Base-by-base conservation (phyloP, 2,888 invertebrate genomes). In the Lithophane ornitopus region DNA sequence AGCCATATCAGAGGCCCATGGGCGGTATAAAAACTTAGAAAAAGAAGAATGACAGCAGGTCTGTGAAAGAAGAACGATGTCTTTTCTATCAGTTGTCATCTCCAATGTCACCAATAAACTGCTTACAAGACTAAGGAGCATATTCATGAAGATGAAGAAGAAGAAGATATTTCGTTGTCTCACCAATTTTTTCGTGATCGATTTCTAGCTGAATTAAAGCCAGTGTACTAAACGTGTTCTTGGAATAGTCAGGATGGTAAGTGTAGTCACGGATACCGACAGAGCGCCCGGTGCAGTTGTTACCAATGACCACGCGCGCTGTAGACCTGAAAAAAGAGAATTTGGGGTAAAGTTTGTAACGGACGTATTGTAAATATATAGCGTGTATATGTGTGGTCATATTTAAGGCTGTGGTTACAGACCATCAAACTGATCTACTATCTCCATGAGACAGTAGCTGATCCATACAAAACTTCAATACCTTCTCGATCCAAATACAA, bases 201-300 rank as follows among this genome's bases (percentile, higher is more conserved):
- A 46, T 44, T 71, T 72, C 72, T 19, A 72, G n/a, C 34, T 73
- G 73, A 16, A 73, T 73, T 2, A 73, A 46, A 58, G 56, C 54
- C 26, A 73, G 44, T 1, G 73, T 26, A 73, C 73, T 73, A 26
- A 58, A 58, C 19, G 46, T 73, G 22, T 39, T 26, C 11, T 73
- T 73, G 26, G 56, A 39, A 28, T 58, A 73, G 46, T 72, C 73
- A 39, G 73, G 56, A 58, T 73, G 73, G 12, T 58, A 46, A 26
- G 26, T 39, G 11, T 73, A 46, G 46, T 58, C 73, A 16, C 56
- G 34, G 26, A 73, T 19, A 22, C 39, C 26, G 19, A 72, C 1
- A 26, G 26, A 26, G 11, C 22, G 26, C 4, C 71, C 72, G 19
- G 14, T 73, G 46, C 73, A 56, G 22, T 70, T 71, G 49, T 49